Conservation (phyloP, 92 coral and sea anemone genomes). For the Heteractis magnifica region DNA sequence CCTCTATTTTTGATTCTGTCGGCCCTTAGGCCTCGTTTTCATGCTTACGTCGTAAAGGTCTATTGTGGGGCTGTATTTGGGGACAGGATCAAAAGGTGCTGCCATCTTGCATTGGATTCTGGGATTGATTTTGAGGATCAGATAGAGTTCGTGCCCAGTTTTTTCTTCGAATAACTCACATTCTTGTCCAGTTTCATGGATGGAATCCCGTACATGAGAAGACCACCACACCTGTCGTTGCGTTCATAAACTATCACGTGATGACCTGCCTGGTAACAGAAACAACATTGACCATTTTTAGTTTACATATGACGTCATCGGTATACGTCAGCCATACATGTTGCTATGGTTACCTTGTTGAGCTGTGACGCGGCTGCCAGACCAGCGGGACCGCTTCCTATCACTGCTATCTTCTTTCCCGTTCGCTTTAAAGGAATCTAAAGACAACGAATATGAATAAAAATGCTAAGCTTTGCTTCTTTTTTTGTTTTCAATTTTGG, state of each 20-base stretch:
- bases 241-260: constrained; percentile 89
- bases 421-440: constrained; percentile 84
- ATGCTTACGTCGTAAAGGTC: too few relatives aligned
- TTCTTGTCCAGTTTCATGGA: constrained; percentile 92
- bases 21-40: too few relatives aligned
- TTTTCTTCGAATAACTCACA: constrained; percentile 37
- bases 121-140: too few relatives aligned
- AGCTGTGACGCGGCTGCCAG: constrained; percentile 95
- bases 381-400: constrained; percentile 99
- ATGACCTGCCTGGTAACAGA: constrained; percentile 79
- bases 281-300: background rate
- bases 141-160: too few relatives aligned
- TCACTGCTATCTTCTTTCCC: constrained; percentile 73
- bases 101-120: too few relatives aligned
- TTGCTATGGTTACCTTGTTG: constrained; percentile 69
- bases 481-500: background rate
- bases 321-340: background rate
- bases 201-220: constrained; percentile 94
- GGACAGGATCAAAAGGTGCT: too few relatives aligned
- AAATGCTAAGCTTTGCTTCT: background rate
- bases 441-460: background rate
- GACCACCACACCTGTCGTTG: constrained; percentile 92
- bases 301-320: background rate
- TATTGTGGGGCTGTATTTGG: too few relatives aligned
- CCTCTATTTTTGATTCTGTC: too few relatives aligned